Evolutionary conservation across 2,888 invertebrate genomes (phyloP), one percentile per base, ranked within the genome.

Genomic region (Parnassius orleans): DNA sequence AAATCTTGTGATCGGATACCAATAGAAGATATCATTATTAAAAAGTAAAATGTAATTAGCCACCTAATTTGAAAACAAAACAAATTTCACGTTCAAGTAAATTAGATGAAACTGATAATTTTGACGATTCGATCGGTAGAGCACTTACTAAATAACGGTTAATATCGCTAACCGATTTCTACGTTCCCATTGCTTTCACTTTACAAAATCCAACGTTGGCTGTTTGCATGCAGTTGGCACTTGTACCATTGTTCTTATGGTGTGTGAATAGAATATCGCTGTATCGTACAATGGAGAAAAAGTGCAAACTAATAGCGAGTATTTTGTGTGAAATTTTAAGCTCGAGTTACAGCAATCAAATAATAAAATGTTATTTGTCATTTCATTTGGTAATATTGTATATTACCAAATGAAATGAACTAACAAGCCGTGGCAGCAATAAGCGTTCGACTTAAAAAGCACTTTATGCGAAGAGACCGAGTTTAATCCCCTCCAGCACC

Each of bases 171-270:
- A 76, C 74, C 76, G 76, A 79, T 84, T 86, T 84, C 82, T 81
- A 79, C 75, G 76, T 84, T 85, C 84, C 73, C 85, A 84, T 76
- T 79, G 79, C 87, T 88, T 88, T 88, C 87, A 76, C 87, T 76
- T 57, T 73, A 78, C 79, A 74, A 74, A 76, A 68, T 75, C 74
- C 75, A 75, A 73, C 66, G 68, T 66, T 67, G 65, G 68, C 70
- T 69, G 75, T 79, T 76, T 74, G 74, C 74, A 72, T 76, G 73
- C 72, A 75, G 77, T 84, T 85, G 79, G 76, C 84, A 81, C 81
- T 75, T 77, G 69, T 66, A 64, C 77, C 74, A 81, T 86, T 86
- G 84, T 86, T 85, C 78, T 71, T 74, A 69, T 63, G 64, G 68
- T 69, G 70, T 72, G 72, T 70, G 72, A 72, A 71, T 69, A 58